Conservation (phyloP, 2,113 vertebrate genomes). For the Macrotis lagotis region DNA sequence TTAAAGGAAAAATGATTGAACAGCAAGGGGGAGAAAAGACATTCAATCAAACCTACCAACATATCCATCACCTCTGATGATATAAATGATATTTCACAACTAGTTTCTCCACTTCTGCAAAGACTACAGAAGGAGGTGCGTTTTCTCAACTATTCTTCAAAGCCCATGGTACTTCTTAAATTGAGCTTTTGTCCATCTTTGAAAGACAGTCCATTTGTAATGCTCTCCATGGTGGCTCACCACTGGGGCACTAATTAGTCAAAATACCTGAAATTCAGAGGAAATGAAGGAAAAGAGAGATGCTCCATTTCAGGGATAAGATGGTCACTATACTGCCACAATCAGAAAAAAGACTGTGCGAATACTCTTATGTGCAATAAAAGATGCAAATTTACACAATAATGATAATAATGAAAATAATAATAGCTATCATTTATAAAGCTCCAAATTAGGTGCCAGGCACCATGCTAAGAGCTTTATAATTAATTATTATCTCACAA, state of each 20-base stretch:
- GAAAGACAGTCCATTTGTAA: neutral
- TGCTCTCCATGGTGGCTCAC: neutral
- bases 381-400: too few species aligned
- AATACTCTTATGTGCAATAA: too few species aligned
- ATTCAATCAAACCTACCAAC: neutral
- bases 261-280: neutral
- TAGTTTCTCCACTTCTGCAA: neutral
- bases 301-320: neutral
- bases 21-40: neutral
- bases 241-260: neutral
- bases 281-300: neutral
- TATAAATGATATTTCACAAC: neutral
- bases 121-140: neutral
- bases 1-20: neutral
- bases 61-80: neutral
- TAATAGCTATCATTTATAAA: neutral
- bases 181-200: neutral
- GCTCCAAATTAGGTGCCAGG: neutral
- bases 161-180: neutral
- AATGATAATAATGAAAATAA: too few species aligned
- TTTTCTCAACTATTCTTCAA: neutral
- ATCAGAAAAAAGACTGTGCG: too few species aligned
- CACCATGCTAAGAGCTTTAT: neutral
- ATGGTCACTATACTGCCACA: too few species aligned
- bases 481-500: neutral